Base-by-base conservation (phyloP, 2,113 vertebrate genomes). In the Syrmaticus mikado region DNA sequence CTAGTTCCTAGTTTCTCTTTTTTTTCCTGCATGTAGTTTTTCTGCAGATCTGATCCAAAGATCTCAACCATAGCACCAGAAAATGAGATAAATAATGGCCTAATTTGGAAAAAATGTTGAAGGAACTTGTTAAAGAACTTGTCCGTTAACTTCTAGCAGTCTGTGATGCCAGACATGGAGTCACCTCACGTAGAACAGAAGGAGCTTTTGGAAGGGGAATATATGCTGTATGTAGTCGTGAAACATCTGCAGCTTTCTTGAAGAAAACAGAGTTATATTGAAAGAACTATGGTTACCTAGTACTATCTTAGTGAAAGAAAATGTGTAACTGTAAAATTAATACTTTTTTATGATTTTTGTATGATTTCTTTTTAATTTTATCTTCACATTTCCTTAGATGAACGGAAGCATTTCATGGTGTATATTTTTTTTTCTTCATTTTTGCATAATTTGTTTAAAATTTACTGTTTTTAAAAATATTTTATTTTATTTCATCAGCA, bases 281-380 rank as follows among this genome's bases (percentile, higher is more conserved):
- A 30, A 77, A 27, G 27, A 77, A 77, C 28, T 40, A 41, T 41
- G 62, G 62, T 27, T 40, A 18, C 62, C 24, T 28, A 28, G 17
- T 64, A 9, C 36, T 65, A 4, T 65, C 27, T 65, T 60, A 34
- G n/a, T 21, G 20, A 34, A 34, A 60, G 57, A 60, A 60, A 58
- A 60, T 20, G 20, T 34, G 12, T 30, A 41, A 28, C 62, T 40
- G 38, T 30, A 65, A 40, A 25, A 65, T 60, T 60, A 34, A 60
- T 5, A 22, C 11, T 34, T 22, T 74, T 64, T 50, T 34, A 32
- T 64, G 27, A 62, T 70, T 60, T 16, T 61, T 93, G 57, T 6
- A 4, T 8, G 32, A 18, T 10, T 21, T 18, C 10, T 4, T 5
- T 4, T 12, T 22, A 41, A 32, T n/a, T 17, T 1, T 0, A 43